phyloP scores from a whole-genome alignment of 1,140 invertebrate genomes.

The Mizuhopecten yessoensis region DNA sequence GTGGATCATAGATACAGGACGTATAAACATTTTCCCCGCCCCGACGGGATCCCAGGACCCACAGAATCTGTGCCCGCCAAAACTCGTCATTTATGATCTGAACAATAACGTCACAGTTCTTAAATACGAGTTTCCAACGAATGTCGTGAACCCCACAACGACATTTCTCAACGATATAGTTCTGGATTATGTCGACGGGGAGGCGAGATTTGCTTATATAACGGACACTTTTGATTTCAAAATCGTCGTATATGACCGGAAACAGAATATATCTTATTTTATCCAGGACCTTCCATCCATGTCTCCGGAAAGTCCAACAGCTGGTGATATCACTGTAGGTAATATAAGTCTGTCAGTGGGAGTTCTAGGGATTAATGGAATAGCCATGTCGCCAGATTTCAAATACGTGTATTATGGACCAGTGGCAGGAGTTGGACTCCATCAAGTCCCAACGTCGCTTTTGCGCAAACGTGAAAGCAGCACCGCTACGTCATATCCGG shows the following conservation, averaged over 20 bases:
- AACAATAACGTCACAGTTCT: constrained; percentile 45
- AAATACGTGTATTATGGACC: constrained; percentile 63
- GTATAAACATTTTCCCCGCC: constrained; percentile 39
- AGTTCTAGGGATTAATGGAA: constrained; percentile 54
- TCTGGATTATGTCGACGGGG: constrained; percentile 58
- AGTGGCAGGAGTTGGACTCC: constrained; percentile 51
- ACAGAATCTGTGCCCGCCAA: constrained; percentile 58
- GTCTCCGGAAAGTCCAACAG: constrained; percentile 38
- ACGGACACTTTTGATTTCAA: constrained; percentile 52
- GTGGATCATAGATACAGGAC: constrained; percentile 63
- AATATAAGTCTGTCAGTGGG: not conserved
- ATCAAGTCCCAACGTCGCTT: constrained; percentile 45
- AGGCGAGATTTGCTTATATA: constrained; percentile 59
- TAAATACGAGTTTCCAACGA: constrained; percentile 52
- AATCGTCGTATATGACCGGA: constrained; percentile 51
- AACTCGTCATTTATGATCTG: constrained; percentile 63
- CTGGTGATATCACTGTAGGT: not conserved
- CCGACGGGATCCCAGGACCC: not conserved
- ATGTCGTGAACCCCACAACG: constrained; percentile 47
- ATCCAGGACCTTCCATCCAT: constrained; percentile 52
- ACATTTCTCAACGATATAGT: constrained; percentile 64
- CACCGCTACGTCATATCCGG: not conserved
- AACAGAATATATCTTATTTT: constrained; percentile 25
- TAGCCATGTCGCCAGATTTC: constrained; percentile 63
- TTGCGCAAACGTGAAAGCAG: not conserved